These are phyloP conservation scores for Nycticryphes semicollaris DNA, from an alignment of 2,113 vertebrate genomes.

Conservation along the genomic window DNA sequence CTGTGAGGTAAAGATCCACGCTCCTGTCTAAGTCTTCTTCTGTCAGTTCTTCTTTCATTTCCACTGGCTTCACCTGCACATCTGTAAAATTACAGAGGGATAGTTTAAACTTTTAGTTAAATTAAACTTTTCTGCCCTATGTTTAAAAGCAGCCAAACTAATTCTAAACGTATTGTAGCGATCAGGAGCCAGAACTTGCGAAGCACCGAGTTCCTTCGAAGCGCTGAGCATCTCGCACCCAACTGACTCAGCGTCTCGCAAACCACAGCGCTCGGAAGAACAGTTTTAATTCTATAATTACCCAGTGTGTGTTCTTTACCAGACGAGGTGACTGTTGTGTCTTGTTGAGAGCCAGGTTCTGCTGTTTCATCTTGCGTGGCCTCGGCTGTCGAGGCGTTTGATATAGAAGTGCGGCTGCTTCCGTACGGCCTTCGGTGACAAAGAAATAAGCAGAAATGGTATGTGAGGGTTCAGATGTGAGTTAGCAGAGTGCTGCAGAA, in stretches of 20 bases:
- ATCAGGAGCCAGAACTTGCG: neutral
- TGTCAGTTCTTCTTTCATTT: constrained; percentile 58
- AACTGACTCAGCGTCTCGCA: neutral
- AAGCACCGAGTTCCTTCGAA: neutral
- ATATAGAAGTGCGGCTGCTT: constrained; percentile 77
- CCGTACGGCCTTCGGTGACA: constrained; percentile 74
- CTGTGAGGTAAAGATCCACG: constrained; percentile 75
- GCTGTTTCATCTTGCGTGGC: constrained; percentile 72
- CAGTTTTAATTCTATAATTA: neutral
- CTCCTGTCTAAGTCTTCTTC: constrained; percentile 76
- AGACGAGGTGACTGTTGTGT: constrained; percentile 54
- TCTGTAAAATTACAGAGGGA: constrained; percentile 58
- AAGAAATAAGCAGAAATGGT: neutral
- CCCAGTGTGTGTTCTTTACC: constrained; percentile 66
- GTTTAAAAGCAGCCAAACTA: neutral
- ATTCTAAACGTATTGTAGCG: neutral
- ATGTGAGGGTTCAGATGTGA: neutral
- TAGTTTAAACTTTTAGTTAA: no score
- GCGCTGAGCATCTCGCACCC: neutral
- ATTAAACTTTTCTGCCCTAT: neutral
- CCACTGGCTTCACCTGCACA: constrained; percentile 49
- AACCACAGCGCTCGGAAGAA: neutral
- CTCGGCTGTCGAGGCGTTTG: constrained; percentile 66
- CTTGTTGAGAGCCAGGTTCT: constrained; percentile 68
- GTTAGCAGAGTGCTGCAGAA: neutral